Evolutionary conservation across 2,113 vertebrate genomes (phyloP), one percentile per base, ranked within the genome.

Genomic region (Ailurus styani): DNA sequence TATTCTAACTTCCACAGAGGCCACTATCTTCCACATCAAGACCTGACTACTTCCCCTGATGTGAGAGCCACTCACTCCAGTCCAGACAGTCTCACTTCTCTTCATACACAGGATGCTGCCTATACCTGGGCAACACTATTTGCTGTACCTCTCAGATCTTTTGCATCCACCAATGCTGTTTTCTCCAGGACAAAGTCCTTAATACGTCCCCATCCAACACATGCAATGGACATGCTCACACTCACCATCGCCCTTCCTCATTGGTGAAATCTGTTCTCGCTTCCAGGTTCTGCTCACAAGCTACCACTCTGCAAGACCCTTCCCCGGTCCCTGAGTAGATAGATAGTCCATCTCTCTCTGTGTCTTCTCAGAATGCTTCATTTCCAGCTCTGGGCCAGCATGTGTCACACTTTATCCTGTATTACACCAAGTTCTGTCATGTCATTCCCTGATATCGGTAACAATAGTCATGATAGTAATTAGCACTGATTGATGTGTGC

Each of bases 41-140:
- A n/a, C 73, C 81, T 77, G 64, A 62, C 18, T 37, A 21, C 31
- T 50, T 45, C 5, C 15, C 6, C 10, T 42, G 37, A 34, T 7
- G 6, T 21, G 20, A 1, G 11, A 55, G 37, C 21, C 45, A 13
- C 3, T 21, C 1, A 13, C 4, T 21, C 1, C 20, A 15, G 12
- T 31, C 34, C 13, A 37, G 64, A 52, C 12, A 6, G 18, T 37
- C 47, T 55, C 55, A 13, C 10, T 18, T 47, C 82, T 60, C 55
- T 20, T n/a, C 2, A 34, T 5, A 66, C 47, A 13, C 3, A 0
- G 31, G 1, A 27, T 0, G 4, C 34, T 9, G 34, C 29, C 11
- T 7, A 14, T 8, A 7, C 2, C 0, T 0, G 2, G n/a, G 25
- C 14, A 4, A 7, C 52, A 34, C n/a, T 27, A 31, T 82, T n/a